Evolutionary conservation across 2,797 vertebrate species (phyloP).

Genomic region (Anguilla pacifica): DNA sequence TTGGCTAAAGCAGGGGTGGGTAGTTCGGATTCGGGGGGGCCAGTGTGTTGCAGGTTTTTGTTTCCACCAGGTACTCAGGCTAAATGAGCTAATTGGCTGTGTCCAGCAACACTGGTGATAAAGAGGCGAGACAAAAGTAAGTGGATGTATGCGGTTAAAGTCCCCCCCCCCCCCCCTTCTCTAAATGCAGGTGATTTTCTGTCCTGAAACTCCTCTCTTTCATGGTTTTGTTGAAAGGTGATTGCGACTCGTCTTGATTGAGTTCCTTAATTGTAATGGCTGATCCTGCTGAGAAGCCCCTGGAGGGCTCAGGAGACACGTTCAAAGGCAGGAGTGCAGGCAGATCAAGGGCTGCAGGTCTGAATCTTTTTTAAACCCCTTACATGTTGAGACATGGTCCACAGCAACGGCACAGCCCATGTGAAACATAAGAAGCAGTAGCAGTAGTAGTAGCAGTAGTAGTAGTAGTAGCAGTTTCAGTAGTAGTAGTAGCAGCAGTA

Average conservation of each 20-base stretch:
- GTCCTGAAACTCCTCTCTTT: background rate
- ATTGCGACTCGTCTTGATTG: conserved; percentile 21
- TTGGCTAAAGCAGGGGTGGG: background rate
- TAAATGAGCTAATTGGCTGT: background rate
- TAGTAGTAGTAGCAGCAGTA: background rate
- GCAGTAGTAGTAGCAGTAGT: background rate
- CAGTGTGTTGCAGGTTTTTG: background rate
- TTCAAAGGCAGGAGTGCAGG: conserved; percentile 22
- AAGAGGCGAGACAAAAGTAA: background rate
- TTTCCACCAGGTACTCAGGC: background rate
- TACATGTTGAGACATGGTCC: background rate
- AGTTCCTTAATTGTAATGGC: conserved; percentile 28
- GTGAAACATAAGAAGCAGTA: conserved; percentile 6
- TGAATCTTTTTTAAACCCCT: conserved; percentile 20
- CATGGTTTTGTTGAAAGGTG: conserved; percentile 6
- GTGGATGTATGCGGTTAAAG: background rate
- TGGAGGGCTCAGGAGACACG: conserved; percentile 1
- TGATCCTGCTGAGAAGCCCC: conserved; percentile 14
- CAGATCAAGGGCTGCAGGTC: conserved; percentile 19
- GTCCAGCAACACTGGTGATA: background rate
- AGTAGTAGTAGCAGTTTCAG: background rate
- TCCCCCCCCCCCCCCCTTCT: background rate
- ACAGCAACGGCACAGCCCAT: background rate
- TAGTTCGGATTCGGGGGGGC: background rate
- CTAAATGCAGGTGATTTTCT: background rate